Base-by-base conservation (phyloP, 2,888 invertebrate species). In the Aricia artaxerxes region DNA sequence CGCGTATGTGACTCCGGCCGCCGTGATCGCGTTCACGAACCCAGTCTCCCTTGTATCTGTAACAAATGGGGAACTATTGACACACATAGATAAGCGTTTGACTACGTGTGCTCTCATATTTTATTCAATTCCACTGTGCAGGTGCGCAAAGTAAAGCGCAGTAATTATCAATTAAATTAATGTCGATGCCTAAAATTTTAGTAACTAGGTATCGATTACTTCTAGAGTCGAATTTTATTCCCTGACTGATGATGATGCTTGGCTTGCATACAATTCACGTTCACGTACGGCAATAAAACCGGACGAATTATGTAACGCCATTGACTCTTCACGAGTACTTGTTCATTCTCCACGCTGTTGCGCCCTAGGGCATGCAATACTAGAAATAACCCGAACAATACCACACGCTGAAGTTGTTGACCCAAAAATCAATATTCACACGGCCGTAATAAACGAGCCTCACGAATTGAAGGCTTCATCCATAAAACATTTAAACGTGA, bases 41-140 rank as follows among this genome's bases (percentile, higher is more conserved):
- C 97, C 97, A 77, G 98, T 97, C 91, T 98, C 98, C 83, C 98
- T 95, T 6, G 98, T 98, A 93, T 98, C 98, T 98, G 96, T 80
- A 83, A 84, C 82, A 82, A 81, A 75, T 57, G 7, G 35, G 9
- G 11, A 69, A 69, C 64, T 61, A 31, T 69, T 69, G 64, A 35
- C 64, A 61, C n/a, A 61, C 64, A 35, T 69, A 35, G 38, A 80
- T 49, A 61, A 69, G 61, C n/a, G 24, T 61, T 24, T 60, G 60
- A 60, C 60, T 61, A 7, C 61, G 24, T 16, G 57, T 16, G 13
- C 57, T 57, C 53, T 57, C 13, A 16, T 11, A 57, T 57, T 16
- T 57, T 3, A 16, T 57, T 57, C 2, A 53, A 2, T 11, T 44
- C 13, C 13, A 53, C 53, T 53, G 53, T 24, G 24, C 24, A 24